Base-by-base conservation (phyloP, 1,140 invertebrate species). In the Aleiodes sp. region DNA sequence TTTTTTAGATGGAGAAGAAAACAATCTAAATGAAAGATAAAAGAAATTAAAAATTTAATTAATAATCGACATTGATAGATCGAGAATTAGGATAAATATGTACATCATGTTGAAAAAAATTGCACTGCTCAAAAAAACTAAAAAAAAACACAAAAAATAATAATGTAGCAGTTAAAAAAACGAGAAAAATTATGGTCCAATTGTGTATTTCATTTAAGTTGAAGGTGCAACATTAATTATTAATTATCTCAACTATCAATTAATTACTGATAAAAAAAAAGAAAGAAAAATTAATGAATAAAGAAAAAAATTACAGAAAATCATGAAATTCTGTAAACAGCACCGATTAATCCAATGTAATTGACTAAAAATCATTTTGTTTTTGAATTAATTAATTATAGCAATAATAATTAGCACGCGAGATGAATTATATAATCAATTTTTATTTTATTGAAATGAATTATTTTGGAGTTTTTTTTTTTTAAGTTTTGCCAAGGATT, bases 41-140 rank as follows among this genome's bases (percentile, higher is more conserved):
- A 73, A 73, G 63, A 72, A 78, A 73, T 70, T 59, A 68, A 72
- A 65, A 64, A 52, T 73, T 76, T 59, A 72, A 57, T 70, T 14
- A 46, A 31, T 46, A 46, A 28, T 10, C 4, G 10, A 4, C 26
- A n/a, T 76, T 71, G 70, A 71, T 76, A 75, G 75, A 72, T 76
- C 71, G 76, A 65, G 70, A 76, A 79, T 73, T 79, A 67, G 66
- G 59, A 67, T 37, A 79, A 77, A 76, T 71, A 68, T 77, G 76
- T 78, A 78, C 73, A 78, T 77, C 77, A 80, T 70, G 71, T 78
- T 80, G 71, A 74, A 71, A 72, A 72, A 70, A 76, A 75, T 69
- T n/a, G n/a, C n/a, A n/a, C n/a, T n/a, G n/a, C n/a, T n/a, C n/a
- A n/a, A 72, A 65, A 72, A 76, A 77, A 75, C 59, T 72, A 75